A percentile compares a stretch with the other conserved stretches of the same genome.
Conservation (phyloP, 2,113 vertebrate species). For the Octodon degus region DNA sequence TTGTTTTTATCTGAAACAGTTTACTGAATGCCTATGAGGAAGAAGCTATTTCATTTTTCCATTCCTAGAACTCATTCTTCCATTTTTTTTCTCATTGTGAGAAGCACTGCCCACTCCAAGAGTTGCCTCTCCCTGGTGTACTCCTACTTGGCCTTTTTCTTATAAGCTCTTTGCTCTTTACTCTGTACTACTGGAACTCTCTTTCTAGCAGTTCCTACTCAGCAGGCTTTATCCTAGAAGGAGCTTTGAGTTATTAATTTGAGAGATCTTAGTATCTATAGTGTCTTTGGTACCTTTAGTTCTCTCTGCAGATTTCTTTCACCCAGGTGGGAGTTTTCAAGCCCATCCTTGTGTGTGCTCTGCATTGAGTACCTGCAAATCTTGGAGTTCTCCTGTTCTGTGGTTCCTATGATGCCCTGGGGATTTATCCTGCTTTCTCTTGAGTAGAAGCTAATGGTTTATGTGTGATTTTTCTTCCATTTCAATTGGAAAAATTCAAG, state of each 20-base stretch:
- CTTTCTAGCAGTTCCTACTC: neutral
- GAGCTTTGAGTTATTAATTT: neutral
- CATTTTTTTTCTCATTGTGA: neutral
- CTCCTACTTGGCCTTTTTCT: neutral
- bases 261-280: neutral
- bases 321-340: too few species aligned
- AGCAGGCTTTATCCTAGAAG: neutral
- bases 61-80: neutral
- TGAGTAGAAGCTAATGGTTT: neutral
- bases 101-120: neutral
- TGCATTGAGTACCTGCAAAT: neutral
- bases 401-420: neutral
- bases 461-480: neutral
- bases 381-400: neutral
- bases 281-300: neutral
- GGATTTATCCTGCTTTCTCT: neutral
- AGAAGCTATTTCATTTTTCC: neutral
- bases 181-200: neutral
- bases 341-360: neutral
- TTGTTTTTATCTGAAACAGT: neutral
- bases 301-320: neutral
- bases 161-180: fast-evolving
- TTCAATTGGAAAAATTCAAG: neutral
- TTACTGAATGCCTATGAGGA: neutral
- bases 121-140: neutral